These are phyloP conservation scores for Rhingia rostrata DNA, from an alignment of 2,888 invertebrate species.

Conservation along the genomic window DNA sequence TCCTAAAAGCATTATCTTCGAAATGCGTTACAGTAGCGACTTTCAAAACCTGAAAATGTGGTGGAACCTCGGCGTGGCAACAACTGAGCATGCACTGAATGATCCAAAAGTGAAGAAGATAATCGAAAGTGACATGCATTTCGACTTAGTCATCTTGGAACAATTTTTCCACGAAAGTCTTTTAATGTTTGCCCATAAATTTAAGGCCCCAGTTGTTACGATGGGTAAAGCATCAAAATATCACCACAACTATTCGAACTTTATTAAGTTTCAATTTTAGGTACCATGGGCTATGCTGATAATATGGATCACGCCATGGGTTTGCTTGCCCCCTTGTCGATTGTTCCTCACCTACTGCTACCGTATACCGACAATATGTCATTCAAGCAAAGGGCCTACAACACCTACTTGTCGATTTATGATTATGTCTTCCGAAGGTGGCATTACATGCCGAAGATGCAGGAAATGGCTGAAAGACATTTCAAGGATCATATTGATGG, in stretches of 20 bases:
- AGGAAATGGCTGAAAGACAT: conserved; percentile 80
- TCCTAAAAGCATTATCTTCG: conserved; percentile 80
- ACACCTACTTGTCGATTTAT: conserved; percentile 80
- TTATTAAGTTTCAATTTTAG: conserved; percentile 60
- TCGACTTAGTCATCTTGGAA: conserved; percentile 82
- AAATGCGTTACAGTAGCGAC: conserved; percentile 80
- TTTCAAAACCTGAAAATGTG: conserved; percentile 80
- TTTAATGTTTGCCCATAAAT: conserved; percentile 82
- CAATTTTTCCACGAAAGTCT: conserved; percentile 83
- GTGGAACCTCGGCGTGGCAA: conserved; percentile 80
- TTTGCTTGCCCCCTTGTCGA: conserved; percentile 81
- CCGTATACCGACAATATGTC: conserved; percentile 82
- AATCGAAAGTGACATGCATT: conserved; percentile 81
- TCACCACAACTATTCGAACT: background rate
- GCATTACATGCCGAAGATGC: conserved; percentile 81
- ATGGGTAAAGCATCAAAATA: conserved; percentile 73
- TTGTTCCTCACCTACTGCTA: conserved; percentile 80
- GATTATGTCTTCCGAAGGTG: conserved; percentile 79
- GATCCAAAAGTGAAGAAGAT: conserved; percentile 78
- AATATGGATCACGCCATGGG: conserved; percentile 83
- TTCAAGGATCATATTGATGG: conserved; percentile 78
- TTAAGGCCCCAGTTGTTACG: conserved; percentile 82
- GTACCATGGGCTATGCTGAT: conserved; percentile 82
- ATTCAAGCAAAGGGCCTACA: conserved; percentile 81
- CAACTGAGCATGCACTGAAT: conserved; percentile 80